Conservation (phyloP, 2,797 vertebrate genomes). For the Fringilla coelebs region DNA sequence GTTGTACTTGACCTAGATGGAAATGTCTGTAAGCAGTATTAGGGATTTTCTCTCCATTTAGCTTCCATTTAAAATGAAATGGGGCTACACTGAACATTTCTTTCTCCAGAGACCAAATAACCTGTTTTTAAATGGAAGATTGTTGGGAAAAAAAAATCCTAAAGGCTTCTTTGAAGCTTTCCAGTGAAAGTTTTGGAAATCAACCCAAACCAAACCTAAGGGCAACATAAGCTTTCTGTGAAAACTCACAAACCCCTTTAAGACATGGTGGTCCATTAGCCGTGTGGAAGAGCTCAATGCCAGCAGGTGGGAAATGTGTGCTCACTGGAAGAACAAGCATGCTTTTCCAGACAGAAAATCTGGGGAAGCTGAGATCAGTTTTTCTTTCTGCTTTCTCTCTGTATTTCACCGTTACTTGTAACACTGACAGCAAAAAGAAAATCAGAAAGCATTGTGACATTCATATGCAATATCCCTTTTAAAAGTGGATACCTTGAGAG, state of each 20-base stretch:
- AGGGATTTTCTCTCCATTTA: slow-evolving; percentile 29
- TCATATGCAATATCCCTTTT: neutral
- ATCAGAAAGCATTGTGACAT: neutral
- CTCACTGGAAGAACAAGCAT: neutral
- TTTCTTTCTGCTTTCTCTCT: neutral
- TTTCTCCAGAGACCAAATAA: slow-evolving; percentile 5
- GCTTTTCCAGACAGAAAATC: neutral
- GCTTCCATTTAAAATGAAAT: slow-evolving; percentile 21
- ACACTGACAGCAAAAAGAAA: neutral
- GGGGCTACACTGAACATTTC: neutral
- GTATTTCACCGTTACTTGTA: neutral
- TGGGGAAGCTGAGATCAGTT: neutral
- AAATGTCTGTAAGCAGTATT: slow-evolving; percentile 10
- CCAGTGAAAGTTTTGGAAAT: neutral
- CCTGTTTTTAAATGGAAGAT: neutral
- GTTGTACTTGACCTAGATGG: slow-evolving; percentile 42
- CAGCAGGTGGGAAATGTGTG: neutral
- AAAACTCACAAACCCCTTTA: neutral
- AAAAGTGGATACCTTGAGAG: neutral
- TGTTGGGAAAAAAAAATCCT: neutral
- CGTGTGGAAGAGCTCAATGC: neutral
- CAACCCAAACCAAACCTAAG: neutral
- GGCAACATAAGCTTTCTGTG: neutral
- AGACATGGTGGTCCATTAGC: neutral
- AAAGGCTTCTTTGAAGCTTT: neutral